These are phyloP conservation scores for Chaunax sp. DNA, from an alignment of 2,797 vertebrate genomes.

Conservation along the genomic window DNA sequence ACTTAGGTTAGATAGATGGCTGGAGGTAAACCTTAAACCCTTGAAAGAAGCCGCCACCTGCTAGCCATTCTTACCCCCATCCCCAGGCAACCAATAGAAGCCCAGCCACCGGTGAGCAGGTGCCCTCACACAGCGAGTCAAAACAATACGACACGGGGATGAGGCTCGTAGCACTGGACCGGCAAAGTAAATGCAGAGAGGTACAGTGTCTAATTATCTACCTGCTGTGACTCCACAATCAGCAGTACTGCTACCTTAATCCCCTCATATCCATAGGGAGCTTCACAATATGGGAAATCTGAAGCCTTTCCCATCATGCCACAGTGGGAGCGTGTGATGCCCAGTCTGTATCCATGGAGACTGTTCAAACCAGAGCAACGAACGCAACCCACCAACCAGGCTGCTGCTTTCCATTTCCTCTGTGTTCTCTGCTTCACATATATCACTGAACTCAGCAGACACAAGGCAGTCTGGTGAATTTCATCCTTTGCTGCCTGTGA, in stretches of 20 bases:
- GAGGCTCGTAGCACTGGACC: slow-evolving; percentile 62
- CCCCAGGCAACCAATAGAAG: slow-evolving; percentile 49
- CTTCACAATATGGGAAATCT: slow-evolving; percentile 69
- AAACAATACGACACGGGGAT: slow-evolving; percentile 62
- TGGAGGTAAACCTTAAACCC: slow-evolving; percentile 68
- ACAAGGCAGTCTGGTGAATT: slow-evolving; percentile 22
- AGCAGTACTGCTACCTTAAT: slow-evolving; percentile 69
- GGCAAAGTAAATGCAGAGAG: slow-evolving; percentile 68
- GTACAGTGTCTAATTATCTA: slow-evolving; percentile 76
- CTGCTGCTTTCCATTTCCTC: slow-evolving; percentile 28
- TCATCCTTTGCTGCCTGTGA: slow-evolving; percentile 35
- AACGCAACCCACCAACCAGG: slow-evolving; percentile 9
- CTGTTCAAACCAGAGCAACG: slow-evolving; percentile 28
- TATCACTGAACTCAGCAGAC: slow-evolving; percentile 31
- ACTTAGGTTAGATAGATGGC: slow-evolving; percentile 73
- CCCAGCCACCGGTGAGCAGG: slow-evolving; percentile 32
- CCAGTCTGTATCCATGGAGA: slow-evolving; percentile 47
- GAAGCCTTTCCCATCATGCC: slow-evolving; percentile 67
- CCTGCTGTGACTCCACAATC: slow-evolving; percentile 72
- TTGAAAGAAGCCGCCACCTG: slow-evolving; percentile 68
- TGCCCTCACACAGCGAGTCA: slow-evolving; percentile 39
- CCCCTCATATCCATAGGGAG: slow-evolving; percentile 60
- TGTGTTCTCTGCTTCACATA: slow-evolving; percentile 5
- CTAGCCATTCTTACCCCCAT: slow-evolving; percentile 53
- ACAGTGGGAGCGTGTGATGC: slow-evolving; percentile 45